Base-by-base conservation (phyloP, 2,888 invertebrate genomes). In the Acleris sparsana region DNA sequence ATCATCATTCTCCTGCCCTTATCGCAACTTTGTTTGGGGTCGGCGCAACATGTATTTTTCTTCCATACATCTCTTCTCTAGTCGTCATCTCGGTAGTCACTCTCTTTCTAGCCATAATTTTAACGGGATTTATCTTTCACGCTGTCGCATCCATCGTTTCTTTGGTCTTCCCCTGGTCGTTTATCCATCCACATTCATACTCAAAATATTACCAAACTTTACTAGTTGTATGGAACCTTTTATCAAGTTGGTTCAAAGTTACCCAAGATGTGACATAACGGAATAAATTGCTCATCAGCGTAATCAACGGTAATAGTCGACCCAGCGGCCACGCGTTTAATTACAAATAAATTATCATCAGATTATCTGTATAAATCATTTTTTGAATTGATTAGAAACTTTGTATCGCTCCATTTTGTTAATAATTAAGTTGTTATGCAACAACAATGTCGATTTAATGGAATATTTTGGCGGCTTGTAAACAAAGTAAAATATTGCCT, bases 271-370 rank as follows among this genome's bases (percentile, higher is more conserved):
- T 69, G 61, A 51, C 68, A 57, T 61, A 68, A 68, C 57, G 29
- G 43, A 51, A 64, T 51, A 52, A 51, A 64, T 53, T 49, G 59
- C 51, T 64, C 63, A 39, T 69, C 49, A 55, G 18, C 22, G 67
- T 65, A 64, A 68, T 71, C 58, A 68, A 63, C 33, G 9, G 59
- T 56, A 62, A 51, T 68, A 66, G 70, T 48, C 52, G 64, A 67
- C 71, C 73, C 70, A 69, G 67, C 70, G 69, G 69, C 70, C 65
- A 67, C 69, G 67, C 53, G 66, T 71, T 65, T 72, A 72, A 73
- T 65, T 60, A 61, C 29, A 49, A 29, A 65, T 65, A 51, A 65
- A 61, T 61, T 61, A 61, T 61, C 55, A 56, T 60, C 60, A 51
- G 65, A 65, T 64, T 64, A 59, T 55, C 55, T 43, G 20, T 29